These are phyloP conservation scores for Lutraria rhynchaena DNA, from an alignment of 1,140 invertebrate species.

Conservation along the genomic window DNA sequence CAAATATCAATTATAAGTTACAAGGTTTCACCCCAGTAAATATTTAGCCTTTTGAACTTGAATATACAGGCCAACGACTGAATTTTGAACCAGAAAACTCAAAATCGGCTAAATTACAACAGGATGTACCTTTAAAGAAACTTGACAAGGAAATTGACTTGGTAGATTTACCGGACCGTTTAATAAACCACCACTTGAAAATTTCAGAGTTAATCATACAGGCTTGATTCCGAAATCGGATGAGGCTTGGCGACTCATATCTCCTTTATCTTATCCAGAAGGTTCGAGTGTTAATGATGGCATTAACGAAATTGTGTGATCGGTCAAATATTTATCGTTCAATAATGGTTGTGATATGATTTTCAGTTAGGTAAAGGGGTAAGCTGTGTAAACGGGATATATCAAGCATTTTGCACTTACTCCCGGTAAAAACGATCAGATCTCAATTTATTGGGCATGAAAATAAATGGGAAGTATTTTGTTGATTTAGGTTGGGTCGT, in stretches of 20 bases:
- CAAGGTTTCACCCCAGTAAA: too few relatives aligned
- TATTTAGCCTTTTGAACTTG: too few relatives aligned
- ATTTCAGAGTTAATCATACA: constrained; percentile 40
- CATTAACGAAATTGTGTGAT: neutral
- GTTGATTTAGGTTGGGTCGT: too few relatives aligned
- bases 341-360: neutral
- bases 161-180: constrained; percentile 54
- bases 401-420: constrained; percentile 43
- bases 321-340: neutral
- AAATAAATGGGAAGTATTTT: neutral
- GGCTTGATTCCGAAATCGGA: constrained; percentile 51
- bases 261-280: constrained; percentile 54
- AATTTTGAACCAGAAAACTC: too few relatives aligned
- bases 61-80: too few relatives aligned
- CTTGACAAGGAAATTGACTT: constrained; percentile 32
- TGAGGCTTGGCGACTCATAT: constrained; percentile 51
- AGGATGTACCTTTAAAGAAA: too few relatives aligned
- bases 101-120: too few relatives aligned
- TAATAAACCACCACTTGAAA: constrained; percentile 12
- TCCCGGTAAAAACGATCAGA: neutral
- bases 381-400: neutral
- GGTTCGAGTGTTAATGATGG: constrained; percentile 15
- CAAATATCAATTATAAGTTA: too few relatives aligned
- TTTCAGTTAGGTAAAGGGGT: neutral
- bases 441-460: constrained; percentile 22